Base-by-base conservation (phyloP, 2,888 invertebrate species). In the Phorcus lineatus region DNA sequence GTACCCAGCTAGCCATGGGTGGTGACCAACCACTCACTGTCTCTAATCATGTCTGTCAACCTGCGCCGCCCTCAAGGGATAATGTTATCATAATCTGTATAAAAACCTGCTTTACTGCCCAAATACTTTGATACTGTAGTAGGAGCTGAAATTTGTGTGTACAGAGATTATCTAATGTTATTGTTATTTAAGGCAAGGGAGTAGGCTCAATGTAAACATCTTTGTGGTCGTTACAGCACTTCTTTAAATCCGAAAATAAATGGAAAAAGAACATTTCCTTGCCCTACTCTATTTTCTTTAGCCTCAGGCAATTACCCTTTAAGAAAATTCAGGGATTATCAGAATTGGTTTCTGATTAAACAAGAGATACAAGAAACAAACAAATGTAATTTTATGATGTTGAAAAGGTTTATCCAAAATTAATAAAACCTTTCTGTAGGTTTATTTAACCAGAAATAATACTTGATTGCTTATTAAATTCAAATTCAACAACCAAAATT, bases 11-110 rank as follows among this genome's bases (percentile, higher is more conserved):
- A 28, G 62, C 62, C 28, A 62, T 24, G 62, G 62, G 62, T 62
- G 62, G 62, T 62, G 62, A 62, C 62, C 62, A 62, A 28, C 28
- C 62, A 16, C 24, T 28, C 62, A 17, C 22, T 28, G 28, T 13
- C 11, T 28, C 28, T 62, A 62, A 62, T 62, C 62, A 28, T 28
- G 62, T 13, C 62, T 62, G 62, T 62, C 62, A 62, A 17, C 16
- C 28, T 62, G 24, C n/a, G 24, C 28, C 4, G 28, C 28, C 28
- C 28, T 28, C 62, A 28, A 62, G 24, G 62, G 28, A 62, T 28
- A 28, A 62, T 62, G 62, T 62, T 62, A 62, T 62, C 62, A 62
- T 62, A 62, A 62, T 62, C 62, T 62, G 62, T 28, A 28, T 24
- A 28, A 9, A 28, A 62, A 62, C 28, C 24, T 62, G 62, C 24